Conservation (phyloP, 2,113 vertebrate species). For the pig (Sus scrofa) region DNA sequence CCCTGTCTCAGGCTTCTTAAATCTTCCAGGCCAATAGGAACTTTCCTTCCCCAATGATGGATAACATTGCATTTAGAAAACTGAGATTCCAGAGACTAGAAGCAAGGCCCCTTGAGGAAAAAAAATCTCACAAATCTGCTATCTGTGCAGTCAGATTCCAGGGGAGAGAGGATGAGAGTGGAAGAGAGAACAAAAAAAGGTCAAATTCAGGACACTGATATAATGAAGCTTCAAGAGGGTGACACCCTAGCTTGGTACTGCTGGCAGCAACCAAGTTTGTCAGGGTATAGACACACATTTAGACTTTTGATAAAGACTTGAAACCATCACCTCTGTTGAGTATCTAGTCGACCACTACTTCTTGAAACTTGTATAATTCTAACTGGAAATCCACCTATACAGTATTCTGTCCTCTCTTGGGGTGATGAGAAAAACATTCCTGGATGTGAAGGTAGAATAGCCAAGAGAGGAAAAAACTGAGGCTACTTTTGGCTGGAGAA, state of each 20-base stretch:
- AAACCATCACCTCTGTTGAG: not conserved
- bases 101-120: not conserved
- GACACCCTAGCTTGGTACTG: not conserved
- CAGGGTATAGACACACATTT: not conserved
- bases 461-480: not conserved
- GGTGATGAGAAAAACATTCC: not conserved
- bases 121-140: not conserved
- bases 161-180: not conserved
- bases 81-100: not conserved
- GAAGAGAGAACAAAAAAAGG: not conserved
- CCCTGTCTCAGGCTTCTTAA: not conserved
- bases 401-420: not conserved
- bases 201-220: not conserved
- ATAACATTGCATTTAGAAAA: not conserved
- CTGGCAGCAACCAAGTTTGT: not conserved
- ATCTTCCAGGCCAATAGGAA: not conserved
- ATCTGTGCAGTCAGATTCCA: not conserved
- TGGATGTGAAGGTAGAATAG: not conserved
- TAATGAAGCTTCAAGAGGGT: not conserved
- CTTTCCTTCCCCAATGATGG: not conserved
- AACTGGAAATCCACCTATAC: not conserved
- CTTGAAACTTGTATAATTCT: not conserved
- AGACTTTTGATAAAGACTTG: conserved; percentile 29
- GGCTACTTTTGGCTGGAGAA: not conserved
- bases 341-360: not conserved